Percentiles rank a stretch among this genome's conserved stretches.
These are phyloP conservation scores for Crotalus tigris DNA, from an alignment of 2,113 vertebrate species.

Conservation along the genomic window DNA sequence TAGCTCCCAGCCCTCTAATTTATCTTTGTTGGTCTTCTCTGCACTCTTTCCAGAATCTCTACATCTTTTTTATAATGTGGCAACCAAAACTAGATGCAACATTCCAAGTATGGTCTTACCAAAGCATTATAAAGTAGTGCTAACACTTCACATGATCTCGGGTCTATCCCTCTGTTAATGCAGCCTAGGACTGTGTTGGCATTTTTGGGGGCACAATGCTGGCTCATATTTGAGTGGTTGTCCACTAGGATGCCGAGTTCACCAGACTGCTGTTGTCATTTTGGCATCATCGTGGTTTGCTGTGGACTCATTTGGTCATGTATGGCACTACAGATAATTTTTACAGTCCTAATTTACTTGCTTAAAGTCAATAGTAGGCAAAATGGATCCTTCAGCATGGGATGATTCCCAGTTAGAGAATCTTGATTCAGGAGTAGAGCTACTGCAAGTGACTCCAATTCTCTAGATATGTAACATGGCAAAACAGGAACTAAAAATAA, in stretches of 20 bases:
- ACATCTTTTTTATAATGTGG: neutral
- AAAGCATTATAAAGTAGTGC: neutral
- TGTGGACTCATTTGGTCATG: neutral
- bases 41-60: neutral
- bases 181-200: neutral
- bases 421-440: neutral
- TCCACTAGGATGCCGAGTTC: neutral
- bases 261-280: neutral
- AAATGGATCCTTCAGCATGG: neutral
- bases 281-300: neutral
- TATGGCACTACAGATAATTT: neutral
- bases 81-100: neutral
- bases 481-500: neutral
- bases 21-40: neutral
- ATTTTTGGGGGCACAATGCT: neutral
- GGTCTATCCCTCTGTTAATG: neutral
- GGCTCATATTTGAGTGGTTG: neutral
- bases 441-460: neutral
- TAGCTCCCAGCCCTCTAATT: neutral
- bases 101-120: neutral
- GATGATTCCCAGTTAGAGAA: neutral
- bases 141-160: neutral
- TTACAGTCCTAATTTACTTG: neutral
- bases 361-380: neutral
- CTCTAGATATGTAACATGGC: neutral